Evolutionary conservation across 2,113 vertebrate species (phyloP), one percentile per base, ranked within the genome.

Genomic region (Colistium nudipinnis): DNA sequence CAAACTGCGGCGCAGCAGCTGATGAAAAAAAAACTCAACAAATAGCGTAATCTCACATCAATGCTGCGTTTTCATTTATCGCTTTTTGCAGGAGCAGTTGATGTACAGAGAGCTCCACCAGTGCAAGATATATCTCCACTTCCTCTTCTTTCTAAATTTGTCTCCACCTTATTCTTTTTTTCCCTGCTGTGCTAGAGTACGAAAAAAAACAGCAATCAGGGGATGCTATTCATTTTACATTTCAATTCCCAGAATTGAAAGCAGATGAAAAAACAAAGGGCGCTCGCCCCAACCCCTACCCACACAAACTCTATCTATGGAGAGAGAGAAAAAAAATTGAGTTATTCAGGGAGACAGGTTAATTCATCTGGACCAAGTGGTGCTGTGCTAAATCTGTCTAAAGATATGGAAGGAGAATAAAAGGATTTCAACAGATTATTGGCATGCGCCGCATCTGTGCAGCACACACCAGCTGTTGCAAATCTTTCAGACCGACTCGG

Each of bases 381-480:
- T 13, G 44, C 67, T 77, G 73, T 75, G 84, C 87, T 82, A 84
- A 88, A 84, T 88, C 76, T 85, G 86, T 88, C 80, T 84, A 52
- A 73, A 83, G 80, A 86, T 79, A 81, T 56, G 66, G n/a, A 41
- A 51, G 20, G 76, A 82, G 74, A 85, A 84, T 76, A 79, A 83
- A 89, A 38, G 76, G 83, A 89, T 91, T 88, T 86, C 62, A 82
- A 78, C 70, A 89, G 88, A 91, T 92, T 92, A 90, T 80, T 85
- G 80, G 78, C 70, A 62, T 77, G 74, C 61, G 73, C 71, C 68
- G 74, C 82, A 83, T 90, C 81, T 90, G 83, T 72, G 80, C 28
- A 6, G 60, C 68, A 60, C 64, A 88, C 57, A 83, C 83, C 88
- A 91, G 88, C 88, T 92, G 87, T 76, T 84, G 64, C 55, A 31